Evolutionary conservation across 30 jellyfish, hydroid and myxozoan species (phyloP).

Genomic region (Aurelia sp.): DNA sequence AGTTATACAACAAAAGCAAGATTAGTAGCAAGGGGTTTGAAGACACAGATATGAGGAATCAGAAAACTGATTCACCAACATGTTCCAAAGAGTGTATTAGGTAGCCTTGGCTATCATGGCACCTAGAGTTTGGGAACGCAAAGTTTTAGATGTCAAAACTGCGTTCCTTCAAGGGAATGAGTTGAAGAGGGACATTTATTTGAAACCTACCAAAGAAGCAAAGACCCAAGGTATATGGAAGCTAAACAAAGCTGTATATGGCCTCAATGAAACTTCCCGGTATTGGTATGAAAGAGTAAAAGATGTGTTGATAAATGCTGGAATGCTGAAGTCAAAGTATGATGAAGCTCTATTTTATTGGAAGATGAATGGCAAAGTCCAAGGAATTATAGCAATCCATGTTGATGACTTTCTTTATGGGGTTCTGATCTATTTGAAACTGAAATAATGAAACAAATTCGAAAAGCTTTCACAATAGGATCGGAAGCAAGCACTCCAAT

Average conservation of each 20-base stretch:
- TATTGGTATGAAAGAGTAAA: slow-evolving; percentile 5
- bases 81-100: slow-evolving; percentile 36
- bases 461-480: slow-evolving; percentile 6
- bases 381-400: slow-evolving; percentile 20
- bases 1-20: slow-evolving; percentile 24
- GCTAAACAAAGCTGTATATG: slow-evolving; percentile 47
- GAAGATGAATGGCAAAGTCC: background rate
- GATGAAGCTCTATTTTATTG: slow-evolving; percentile 19
- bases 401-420: slow-evolving; percentile 25
- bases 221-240: slow-evolving; percentile 37
- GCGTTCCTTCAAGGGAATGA: slow-evolving; percentile 59
- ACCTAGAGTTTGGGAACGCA: slow-evolving; percentile 17
- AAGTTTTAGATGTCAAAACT: slow-evolving; percentile 35
- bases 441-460: background rate
- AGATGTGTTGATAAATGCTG: slow-evolving; percentile 27
- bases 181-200: slow-evolving; percentile 18
- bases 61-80: slow-evolving; percentile 43
- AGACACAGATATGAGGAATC: slow-evolving; percentile 21
- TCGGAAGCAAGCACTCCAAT: background rate
- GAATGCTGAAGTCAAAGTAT: slow-evolving; percentile 43
- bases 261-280: slow-evolving; percentile 45
- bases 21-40: slow-evolving; percentile 48
- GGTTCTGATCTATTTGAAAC: slow-evolving; percentile 17
- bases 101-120: slow-evolving; percentile 43
- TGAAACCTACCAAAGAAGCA: slow-evolving; percentile 51